Base-by-base conservation (phyloP, 2,113 vertebrate genomes). In the Dascyllus trimaculatus region DNA sequence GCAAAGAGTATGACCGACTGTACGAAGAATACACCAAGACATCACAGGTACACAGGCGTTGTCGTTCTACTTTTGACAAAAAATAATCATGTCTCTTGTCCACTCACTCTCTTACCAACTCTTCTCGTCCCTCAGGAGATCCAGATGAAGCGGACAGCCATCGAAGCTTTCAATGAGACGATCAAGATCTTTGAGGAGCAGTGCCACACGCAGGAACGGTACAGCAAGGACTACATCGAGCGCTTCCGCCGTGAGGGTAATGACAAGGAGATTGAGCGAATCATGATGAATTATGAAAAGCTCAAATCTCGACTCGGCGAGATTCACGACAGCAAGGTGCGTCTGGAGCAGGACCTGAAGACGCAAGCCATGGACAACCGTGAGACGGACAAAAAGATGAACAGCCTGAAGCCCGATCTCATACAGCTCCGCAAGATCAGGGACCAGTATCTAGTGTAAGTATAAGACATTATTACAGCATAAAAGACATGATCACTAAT, bases 131-230 rank as follows among this genome's bases (percentile, higher is more conserved):
- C 95, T 83, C 70, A 99, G 98, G 98, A 99, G 94, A 99, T 99
- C 90, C 98, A 99, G 93, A 99, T 98, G 97, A 99, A 99, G 89
- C 95, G 96, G 58, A 99, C 98, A 0, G 97, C 98, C 85, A 98
- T 99, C 19, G 97, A 99, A 89, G 97, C 98, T 70, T 99, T 99
- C 95, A 99, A 96, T 83, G 97, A 99, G 93, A 99, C 98, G 84
- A 99, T 99, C 93, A 97, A 98, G 94, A 99, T 99, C 90, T 99
- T 99, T 79, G 97, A 99, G 92, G 98, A 99, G 59, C 98, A 99
- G 86, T 98, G 97, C 86, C 96, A 96, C 88, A 97, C 97, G 0
- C 98, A 99, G 90, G 97, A 99, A 86, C 94, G 95, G 72, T 95
- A 96, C 91, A 97, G 96, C 93, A 97, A 98, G 85, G 97, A 98